Evolutionary conservation across 2,113 vertebrate species (phyloP), one percentile per base, ranked within the genome.

Genomic region (Oxyruncus cristatus): DNA sequence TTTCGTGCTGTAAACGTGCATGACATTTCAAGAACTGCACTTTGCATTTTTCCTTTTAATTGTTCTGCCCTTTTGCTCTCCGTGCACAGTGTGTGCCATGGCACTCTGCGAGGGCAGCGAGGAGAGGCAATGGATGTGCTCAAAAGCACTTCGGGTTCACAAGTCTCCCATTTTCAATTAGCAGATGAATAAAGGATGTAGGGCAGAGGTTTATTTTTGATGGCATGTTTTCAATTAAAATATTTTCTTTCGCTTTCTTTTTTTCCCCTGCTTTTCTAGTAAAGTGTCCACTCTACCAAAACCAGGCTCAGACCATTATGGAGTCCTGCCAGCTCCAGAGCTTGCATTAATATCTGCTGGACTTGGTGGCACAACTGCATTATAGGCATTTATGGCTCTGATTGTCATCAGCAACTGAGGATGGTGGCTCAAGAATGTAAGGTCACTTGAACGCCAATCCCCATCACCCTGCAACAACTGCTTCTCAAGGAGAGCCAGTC

Each of bases 11-110:
- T 32, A 90, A 92, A 85, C 68, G 17, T 93, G 74, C 33, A 9
- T 91, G 92, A 89, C 86, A 92, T 95, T 92, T 97, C 88, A 58
- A 93, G 78, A 89, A 71, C 32, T 56, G 82, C 30, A 46, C 72
- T 91, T 76, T 92, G 71, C 28, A 74, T 72, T 89, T 83, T 42
- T 49, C 85, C 92, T 77, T 71, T 93, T 94, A 82, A 92, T 96
- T 91, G 76, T 89, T 66, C 75, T 85, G 78, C 47, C 72, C 71
- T 91, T 95, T 88, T 67, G 93, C 86, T 94, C 77, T 85, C 73
- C 0, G 4, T 39, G 78, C 84, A 26, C 71, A 53, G 77, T 16
- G 62, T 27, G 52, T 41, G 66, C 82, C 30, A n/a, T 0, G 24
- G n/a, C 21, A 5, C 44, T 21, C 59, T 42, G 56, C 26, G 11